These are phyloP conservation scores for Hipposideros armiger DNA, from an alignment of 2,113 vertebrate species.

Conservation along the genomic window DNA sequence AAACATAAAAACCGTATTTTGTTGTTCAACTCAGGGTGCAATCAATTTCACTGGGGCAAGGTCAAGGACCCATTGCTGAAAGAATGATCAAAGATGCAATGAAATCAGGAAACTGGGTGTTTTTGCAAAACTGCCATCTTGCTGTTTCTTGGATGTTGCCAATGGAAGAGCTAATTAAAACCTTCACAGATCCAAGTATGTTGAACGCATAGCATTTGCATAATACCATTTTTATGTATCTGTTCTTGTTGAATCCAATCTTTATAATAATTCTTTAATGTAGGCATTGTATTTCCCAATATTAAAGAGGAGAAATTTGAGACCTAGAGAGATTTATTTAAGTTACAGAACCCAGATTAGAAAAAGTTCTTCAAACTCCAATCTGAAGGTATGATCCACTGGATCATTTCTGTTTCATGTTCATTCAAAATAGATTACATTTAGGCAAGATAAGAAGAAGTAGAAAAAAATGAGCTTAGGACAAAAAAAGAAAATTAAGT, in stretches of 20 bases:
- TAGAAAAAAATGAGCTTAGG: background rate
- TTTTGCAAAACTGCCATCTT: constrained; percentile 93
- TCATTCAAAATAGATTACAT: background rate
- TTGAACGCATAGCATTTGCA: background rate
- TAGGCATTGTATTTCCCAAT: background rate
- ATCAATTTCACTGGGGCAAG: constrained; percentile 93
- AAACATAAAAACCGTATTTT: background rate
- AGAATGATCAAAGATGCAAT: constrained; percentile 90
- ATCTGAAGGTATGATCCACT: background rate
- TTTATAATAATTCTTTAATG: background rate
- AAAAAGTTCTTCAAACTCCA: background rate
- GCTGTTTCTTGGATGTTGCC: constrained; percentile 92
- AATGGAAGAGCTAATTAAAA: constrained; percentile 94
- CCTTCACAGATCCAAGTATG: constrained; percentile 90
- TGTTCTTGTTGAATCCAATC: background rate
- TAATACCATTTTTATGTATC: background rate
- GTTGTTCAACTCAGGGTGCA: constrained; percentile 86
- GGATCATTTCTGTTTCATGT: background rate
- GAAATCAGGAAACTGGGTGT: constrained; percentile 90
- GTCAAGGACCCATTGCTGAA: constrained; percentile 92
- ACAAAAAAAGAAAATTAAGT: background rate
- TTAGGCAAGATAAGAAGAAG: background rate
- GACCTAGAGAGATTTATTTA: background rate
- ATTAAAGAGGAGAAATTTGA: constrained; percentile 33
- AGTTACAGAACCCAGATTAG: background rate